Base-by-base conservation (phyloP, 2,797 vertebrate genomes). In the Coranthus polyacanthus region DNA sequence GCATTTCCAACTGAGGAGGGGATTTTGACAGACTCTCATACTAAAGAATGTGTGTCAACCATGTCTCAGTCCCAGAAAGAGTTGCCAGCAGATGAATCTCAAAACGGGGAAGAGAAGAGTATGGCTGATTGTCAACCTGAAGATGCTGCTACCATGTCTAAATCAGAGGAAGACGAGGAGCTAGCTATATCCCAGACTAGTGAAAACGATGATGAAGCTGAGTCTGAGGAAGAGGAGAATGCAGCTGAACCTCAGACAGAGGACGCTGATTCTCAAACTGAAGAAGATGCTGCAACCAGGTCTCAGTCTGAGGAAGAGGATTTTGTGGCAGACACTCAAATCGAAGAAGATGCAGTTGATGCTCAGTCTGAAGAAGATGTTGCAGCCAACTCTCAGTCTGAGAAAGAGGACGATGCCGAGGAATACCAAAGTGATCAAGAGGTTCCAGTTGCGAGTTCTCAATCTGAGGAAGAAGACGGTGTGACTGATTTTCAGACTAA, bases 401-500 rank as follows among this genome's bases (percentile, higher is more conserved):
- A 49, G 16, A 17, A 32, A 15, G 17, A 51, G 12, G 22, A 21
- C 1, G 24, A 45, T 11, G 36, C 2, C 13, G 12, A 8, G 2
- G 69, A 58, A 18, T 5, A 17, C 41, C 60, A 63, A 43, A 62
- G 21, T n/a, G 36, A 56, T 38, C 46, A 26, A 43, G 60, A 72
- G 12, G 71, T 20, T 38, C 10, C n/a, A 24, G 10, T 43, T 36
- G 29, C 13, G 3, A 10, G 6, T 17, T 46, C 16, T 54, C 39
- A 43, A 3, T 49, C 42, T 58, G 63, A 72, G 17, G 72, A 72
- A 21, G 73, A 78, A 5, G 54, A 20, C 1, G 55, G 47, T 2
- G 22, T 56, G n/a, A 5, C 34, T 50, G 61, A 79, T 38, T 59
- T 54, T 74, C 73, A 64, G 37, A 16, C 56, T 13, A 74, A 85